A percentile compares a stretch with the other conserved stretches of the same genome.
Conservation (phyloP, 1,140 invertebrate genomes). For the Xylocopa sonorina region DNA sequence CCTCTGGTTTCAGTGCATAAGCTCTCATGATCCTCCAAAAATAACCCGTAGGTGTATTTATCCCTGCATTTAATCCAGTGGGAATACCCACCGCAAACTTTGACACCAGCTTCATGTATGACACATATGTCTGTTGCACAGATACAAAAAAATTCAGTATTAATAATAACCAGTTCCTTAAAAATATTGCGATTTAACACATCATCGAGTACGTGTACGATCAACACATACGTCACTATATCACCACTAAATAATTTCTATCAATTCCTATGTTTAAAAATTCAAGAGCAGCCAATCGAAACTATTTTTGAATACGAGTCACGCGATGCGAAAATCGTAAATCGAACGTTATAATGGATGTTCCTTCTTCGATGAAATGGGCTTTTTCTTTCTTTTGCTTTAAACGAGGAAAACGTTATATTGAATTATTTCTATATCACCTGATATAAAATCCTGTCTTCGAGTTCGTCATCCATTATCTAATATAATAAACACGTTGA, state of each 20-base stretch:
- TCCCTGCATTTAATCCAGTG: conserved; percentile 82
- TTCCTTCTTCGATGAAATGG: too few species aligned
- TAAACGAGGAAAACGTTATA: conserved; percentile 1
- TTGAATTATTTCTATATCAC: conserved; percentile 58
- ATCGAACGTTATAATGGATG: not conserved
- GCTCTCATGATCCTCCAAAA: conserved; percentile 88
- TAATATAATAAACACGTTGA: conserved; percentile 28
- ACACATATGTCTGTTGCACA: conserved; percentile 85
- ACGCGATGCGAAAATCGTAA: not conserved
- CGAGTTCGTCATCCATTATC: conserved; percentile 93
- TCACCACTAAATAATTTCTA: not conserved
- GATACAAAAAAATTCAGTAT: conserved; percentile 7
- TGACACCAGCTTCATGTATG: conserved; percentile 91
- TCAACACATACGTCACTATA: not conserved
- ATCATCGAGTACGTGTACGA: not conserved
- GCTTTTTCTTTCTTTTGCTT: conserved; percentile 1
- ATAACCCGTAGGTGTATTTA: conserved; percentile 83
- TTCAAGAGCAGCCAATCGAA: not conserved
- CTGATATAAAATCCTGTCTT: conserved; percentile 92
- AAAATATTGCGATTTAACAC: not conserved
- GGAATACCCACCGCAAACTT: conserved; percentile 89
- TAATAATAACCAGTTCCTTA: not conserved
- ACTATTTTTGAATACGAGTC: conserved; percentile 37
- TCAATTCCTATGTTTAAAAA: conserved; percentile 3
- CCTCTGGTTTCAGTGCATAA: conserved; percentile 90